Evolutionary conservation across 2,888 invertebrate genomes (phyloP).

Genomic region (Stratiomys singularior): DNA sequence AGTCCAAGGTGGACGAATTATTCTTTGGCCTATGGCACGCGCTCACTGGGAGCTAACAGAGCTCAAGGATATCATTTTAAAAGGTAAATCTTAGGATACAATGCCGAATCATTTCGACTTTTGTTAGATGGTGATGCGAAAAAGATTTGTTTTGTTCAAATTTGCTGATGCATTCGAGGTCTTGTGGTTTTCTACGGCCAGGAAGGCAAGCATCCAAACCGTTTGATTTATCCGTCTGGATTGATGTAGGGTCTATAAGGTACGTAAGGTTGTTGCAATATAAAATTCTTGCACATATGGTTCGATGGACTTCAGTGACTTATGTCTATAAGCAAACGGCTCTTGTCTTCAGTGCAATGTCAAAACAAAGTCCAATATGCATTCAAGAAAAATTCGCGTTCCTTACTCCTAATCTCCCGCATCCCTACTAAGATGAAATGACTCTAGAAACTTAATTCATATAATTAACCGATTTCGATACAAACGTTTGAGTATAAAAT

Average conservation of each 20-base stretch:
- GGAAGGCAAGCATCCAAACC: not conserved
- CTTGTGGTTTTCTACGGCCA: constrained; percentile 24
- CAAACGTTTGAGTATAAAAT: too few species aligned
- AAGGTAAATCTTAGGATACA: constrained; percentile 3
- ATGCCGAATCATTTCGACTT: constrained; percentile 37
- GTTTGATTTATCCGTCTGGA: constrained; percentile 24
- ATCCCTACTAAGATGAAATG: too few species aligned
- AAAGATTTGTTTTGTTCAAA: constrained; percentile 30
- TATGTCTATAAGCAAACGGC: too few species aligned
- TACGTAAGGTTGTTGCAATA: not conserved
- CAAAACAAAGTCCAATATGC: too few species aligned
- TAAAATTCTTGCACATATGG: too few species aligned
- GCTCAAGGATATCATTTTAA: constrained; percentile 38
- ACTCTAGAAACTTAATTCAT: too few species aligned
- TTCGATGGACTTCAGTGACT: too few species aligned
- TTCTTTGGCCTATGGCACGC: constrained; percentile 36
- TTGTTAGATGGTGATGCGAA: constrained; percentile 26
- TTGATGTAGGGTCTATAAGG: not conserved
- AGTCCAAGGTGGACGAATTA: constrained; percentile 14
- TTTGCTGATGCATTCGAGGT: constrained; percentile 37
- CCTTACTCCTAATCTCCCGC: too few species aligned
- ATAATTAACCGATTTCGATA: too few species aligned
- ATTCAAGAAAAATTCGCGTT: too few species aligned
- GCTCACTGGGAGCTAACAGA: constrained; percentile 19
- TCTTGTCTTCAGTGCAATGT: too few species aligned